These are phyloP conservation scores for Danio kyathit DNA, from an alignment of 2,797 vertebrate genomes.

Conservation along the genomic window DNA sequence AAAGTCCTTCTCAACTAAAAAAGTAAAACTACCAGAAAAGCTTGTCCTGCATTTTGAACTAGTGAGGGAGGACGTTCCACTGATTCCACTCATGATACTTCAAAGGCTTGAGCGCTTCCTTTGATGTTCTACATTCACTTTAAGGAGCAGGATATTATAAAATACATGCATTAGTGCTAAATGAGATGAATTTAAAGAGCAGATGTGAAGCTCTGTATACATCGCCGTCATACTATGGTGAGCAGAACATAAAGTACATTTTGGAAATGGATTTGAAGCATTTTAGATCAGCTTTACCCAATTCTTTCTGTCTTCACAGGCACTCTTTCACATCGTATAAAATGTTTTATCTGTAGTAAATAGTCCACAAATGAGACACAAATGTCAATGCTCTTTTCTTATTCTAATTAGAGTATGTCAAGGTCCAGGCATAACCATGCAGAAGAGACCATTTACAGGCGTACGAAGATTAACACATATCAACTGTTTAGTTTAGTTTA, in stretches of 20 bases:
- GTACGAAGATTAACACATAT: background rate
- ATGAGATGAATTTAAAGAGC: constrained; percentile 46
- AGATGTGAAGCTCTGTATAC: constrained; percentile 27
- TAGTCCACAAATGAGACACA: constrained; percentile 33
- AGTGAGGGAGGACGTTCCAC: constrained; percentile 62
- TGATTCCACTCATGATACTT: constrained; percentile 85
- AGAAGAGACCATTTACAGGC: constrained; percentile 43
- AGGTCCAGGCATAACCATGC: constrained; percentile 31
- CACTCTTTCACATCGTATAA: constrained; percentile 18
- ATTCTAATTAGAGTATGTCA: constrained; percentile 29
- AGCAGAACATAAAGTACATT: background rate
- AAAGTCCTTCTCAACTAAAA: constrained; percentile 48
- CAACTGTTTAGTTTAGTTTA: background rate
- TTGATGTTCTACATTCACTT: constrained; percentile 85
- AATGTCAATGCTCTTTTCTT: background rate
- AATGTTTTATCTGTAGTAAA: constrained; percentile 19
- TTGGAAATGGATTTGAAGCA: constrained; percentile 4
- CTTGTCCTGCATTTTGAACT: constrained; percentile 57
- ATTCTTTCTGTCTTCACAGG: constrained; percentile 2
- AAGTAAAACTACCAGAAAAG: constrained; percentile 56
- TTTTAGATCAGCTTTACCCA: constrained; percentile 5
- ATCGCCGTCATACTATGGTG: constrained; percentile 18
- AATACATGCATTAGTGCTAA: constrained; percentile 70
- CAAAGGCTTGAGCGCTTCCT: constrained; percentile 83
- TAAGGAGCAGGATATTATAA: constrained; percentile 80